Percentiles rank a stretch among this genome's conserved stretches.
Conservation (phyloP, 2,888 invertebrate genomes). For the Zaprionus bogoriensis region DNA sequence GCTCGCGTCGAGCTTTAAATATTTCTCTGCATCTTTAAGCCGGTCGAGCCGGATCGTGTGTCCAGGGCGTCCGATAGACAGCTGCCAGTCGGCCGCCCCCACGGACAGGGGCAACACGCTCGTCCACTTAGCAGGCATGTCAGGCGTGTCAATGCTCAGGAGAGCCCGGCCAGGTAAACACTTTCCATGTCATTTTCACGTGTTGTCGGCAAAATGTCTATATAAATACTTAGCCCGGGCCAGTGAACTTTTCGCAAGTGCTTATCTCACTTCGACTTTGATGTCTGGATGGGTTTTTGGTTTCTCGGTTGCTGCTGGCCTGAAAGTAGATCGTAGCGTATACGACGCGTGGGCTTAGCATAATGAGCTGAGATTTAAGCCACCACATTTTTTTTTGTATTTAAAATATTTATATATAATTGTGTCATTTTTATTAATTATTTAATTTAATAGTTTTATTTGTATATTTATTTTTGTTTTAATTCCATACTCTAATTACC, state of each 20-base stretch:
- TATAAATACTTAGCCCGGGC: conserved; percentile 33
- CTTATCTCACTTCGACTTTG: conserved; percentile 26
- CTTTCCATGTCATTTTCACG: conserved; percentile 43
- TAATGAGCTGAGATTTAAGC: background rate
- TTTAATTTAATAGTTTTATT: too few species aligned
- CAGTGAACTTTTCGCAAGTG: conserved; percentile 28
- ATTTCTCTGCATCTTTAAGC: conserved; percentile 21
- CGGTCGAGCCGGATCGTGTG: background rate
- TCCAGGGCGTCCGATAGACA: conserved; percentile 24
- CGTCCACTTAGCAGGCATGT: conserved; percentile 34
- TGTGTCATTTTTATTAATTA: too few species aligned
- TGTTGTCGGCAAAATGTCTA: conserved; percentile 32
- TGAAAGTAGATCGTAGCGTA: background rate
- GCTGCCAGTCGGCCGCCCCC: conserved; percentile 26
- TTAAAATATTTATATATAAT: too few species aligned
- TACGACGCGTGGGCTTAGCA: too few species aligned
- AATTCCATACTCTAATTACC: too few species aligned
- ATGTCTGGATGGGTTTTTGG: conserved; percentile 21
- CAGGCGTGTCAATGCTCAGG: conserved; percentile 44
- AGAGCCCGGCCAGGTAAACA: conserved; percentile 35
- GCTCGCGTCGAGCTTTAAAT: conserved; percentile 14
- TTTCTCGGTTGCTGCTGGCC: background rate
- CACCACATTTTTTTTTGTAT: too few species aligned
- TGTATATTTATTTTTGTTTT: too few species aligned
- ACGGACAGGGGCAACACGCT: background rate